phyloP scores from a whole-genome alignment of 2,113 vertebrate species.

The Pygathrix nemaeus region DNA sequence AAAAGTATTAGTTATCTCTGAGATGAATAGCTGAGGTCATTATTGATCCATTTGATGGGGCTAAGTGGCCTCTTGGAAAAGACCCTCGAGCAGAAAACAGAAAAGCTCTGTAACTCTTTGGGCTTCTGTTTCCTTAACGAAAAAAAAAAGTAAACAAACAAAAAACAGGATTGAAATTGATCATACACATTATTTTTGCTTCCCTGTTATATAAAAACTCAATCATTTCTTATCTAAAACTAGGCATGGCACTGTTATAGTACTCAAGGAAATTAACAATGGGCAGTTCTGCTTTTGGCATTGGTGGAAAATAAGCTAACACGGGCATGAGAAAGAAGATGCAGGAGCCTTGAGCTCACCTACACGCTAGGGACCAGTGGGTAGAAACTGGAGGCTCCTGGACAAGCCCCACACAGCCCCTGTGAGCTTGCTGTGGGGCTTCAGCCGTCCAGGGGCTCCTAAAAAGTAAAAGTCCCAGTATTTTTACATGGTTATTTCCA shows the following conservation, averaged over 20 bases:
- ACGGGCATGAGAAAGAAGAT: not conserved
- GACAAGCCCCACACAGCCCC: fast-evolving
- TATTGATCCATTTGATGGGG: not conserved
- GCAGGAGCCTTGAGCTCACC: not conserved
- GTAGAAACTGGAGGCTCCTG: not conserved
- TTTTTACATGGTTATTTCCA: not conserved
- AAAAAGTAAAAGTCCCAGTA: not conserved
- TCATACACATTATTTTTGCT: not conserved
- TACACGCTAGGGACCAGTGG: no score
- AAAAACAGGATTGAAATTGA: not conserved
- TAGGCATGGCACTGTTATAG: not conserved
- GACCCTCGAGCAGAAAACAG: not conserved
- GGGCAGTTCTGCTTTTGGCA: not conserved
- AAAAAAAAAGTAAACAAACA: not conserved
- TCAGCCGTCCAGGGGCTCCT: not conserved
- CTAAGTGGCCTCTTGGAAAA: not conserved
- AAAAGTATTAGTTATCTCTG: not conserved
- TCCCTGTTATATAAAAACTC: not conserved
- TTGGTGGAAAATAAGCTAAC: no score
- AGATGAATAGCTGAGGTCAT: not conserved
- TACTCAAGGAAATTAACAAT: not conserved
- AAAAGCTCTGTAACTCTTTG: not conserved
- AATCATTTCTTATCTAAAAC: not conserved
- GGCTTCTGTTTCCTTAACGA: not conserved
- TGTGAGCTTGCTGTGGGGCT: not conserved